Evolutionary conservation across 1,140 invertebrate genomes (phyloP), one percentile per base, ranked within the genome.

Genomic region (Anagrus nilaparvatae): DNA sequence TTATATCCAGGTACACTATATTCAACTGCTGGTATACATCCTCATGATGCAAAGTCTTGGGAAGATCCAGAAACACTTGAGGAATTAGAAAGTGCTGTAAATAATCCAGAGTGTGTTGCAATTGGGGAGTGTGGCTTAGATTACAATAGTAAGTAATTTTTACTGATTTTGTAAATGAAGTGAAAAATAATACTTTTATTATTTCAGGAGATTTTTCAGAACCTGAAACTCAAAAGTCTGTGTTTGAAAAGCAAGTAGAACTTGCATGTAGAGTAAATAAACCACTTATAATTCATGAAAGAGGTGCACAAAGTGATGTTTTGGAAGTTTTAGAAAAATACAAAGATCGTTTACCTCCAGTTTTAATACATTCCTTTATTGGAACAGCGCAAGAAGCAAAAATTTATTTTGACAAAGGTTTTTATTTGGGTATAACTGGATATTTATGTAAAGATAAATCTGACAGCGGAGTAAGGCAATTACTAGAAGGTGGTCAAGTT

Each of bases 361-460:
- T 87, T 36, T 76, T 96, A n/a, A 76, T 96, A 38, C 89, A 94
- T 67, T 93, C 89, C 48, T 96, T 95, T 63, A 89, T 87, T 41
- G 92, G 92, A n/a, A 86, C 81, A 12, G 75, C 76, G 10, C 80
- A 85, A 40, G 83, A 94, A 62, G 89, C 87, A 1, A 67, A 84
- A 46, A 76, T 78, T 47, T 95, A 95, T 65, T 67, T 96, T n/a
- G 75, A 89, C 47, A 75, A 84, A 53, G 89, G 88, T 5, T 87
- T 82, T 65, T 93, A 95, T 60, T 73, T 92, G 49, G 86, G 87
- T 38, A 72, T 92, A 40, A 90, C 87, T 46, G 87, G 88, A 13
- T 91, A 87, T 59, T 66, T 92, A n/a, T 91, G 87, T 70, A 92
- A 94, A 71, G 91, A 95, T 55, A 94, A 91, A 69, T 87, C 87